These are phyloP conservation scores for Crenichthys baileyi DNA, from an alignment of 2,797 vertebrate genomes.

Conservation along the genomic window DNA sequence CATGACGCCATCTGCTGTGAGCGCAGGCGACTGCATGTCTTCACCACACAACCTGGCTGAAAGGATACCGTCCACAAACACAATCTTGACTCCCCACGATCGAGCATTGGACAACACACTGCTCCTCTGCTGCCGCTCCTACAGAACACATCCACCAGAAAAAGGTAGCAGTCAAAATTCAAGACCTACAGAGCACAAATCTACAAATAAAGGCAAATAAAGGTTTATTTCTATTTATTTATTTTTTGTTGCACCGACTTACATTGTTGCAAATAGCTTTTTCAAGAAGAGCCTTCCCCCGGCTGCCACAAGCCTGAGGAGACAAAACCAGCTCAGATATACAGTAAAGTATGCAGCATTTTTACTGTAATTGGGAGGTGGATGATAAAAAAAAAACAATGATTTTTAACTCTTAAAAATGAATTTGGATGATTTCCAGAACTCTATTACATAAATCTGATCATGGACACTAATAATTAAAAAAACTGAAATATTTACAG, in stretches of 20 bases:
- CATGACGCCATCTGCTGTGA: constrained; percentile 69
- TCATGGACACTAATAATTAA: no score
- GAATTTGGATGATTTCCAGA: background rate
- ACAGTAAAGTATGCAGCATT: background rate
- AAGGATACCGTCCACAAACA: constrained; percentile 90
- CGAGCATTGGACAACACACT: constrained; percentile 82
- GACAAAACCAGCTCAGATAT: constrained; percentile 6
- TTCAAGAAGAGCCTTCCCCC: constrained; percentile 88
- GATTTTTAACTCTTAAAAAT: background rate
- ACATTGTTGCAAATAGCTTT: constrained; percentile 90
- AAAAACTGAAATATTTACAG: no score
- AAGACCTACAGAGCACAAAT: background rate
- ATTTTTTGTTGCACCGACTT: constrained; percentile 43
- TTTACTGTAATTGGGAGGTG: background rate
- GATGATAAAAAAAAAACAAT: background rate
- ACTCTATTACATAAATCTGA: no score
- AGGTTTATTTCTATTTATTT: background rate
- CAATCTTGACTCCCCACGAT: constrained; percentile 87
- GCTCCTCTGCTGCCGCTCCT: constrained; percentile 81
- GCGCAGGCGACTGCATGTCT: constrained; percentile 26
- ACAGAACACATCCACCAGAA: constrained; percentile 29
- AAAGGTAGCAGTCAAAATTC: background rate
- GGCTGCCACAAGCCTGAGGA: constrained; percentile 82
- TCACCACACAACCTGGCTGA: background rate
- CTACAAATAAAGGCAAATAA: background rate